Conservation (phyloP, 2,113 vertebrate genomes). For the Copsychus sechellarum region DNA sequence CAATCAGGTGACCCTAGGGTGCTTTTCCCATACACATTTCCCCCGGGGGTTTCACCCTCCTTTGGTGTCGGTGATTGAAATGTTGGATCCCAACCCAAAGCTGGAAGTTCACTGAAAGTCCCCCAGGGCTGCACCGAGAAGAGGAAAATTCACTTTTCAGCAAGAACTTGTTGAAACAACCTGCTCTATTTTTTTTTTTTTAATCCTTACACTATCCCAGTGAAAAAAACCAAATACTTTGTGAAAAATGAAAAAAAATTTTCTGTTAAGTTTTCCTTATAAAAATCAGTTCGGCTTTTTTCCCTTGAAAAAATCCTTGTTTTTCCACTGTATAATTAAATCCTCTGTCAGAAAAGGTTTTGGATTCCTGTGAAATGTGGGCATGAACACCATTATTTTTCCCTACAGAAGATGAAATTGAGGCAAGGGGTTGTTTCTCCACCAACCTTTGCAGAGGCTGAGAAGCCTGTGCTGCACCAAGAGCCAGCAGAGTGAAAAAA, state of each 20-base stretch:
- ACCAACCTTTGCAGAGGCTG: not conserved
- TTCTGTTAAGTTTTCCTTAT: not conserved
- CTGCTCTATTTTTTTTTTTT: not conserved
- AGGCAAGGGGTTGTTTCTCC: not conserved
- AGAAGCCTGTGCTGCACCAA: not conserved
- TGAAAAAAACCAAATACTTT: not conserved
- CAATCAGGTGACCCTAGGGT: not conserved
- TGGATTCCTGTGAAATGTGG: not conserved
- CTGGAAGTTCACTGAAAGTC: not conserved
- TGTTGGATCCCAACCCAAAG: not conserved
- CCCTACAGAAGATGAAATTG: not conserved
- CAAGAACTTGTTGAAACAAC: not conserved
- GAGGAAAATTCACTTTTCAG: not conserved
- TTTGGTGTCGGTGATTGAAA: not conserved
- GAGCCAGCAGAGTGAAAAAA: not conserved
- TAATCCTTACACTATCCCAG: not conserved
- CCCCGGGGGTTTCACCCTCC: not conserved
- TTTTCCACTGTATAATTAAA: not conserved
- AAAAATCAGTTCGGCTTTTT: not conserved
- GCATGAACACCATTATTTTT: not conserved
- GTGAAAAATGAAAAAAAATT: not conserved
- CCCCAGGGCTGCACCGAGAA: rapidly evolving
- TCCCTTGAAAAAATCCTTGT: not conserved
- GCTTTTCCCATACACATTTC: rapidly evolving
- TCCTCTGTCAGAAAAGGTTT: not conserved